phyloP scores from a whole-genome alignment of 2,113 vertebrate species.

The Arothron firmamentum region DNA sequence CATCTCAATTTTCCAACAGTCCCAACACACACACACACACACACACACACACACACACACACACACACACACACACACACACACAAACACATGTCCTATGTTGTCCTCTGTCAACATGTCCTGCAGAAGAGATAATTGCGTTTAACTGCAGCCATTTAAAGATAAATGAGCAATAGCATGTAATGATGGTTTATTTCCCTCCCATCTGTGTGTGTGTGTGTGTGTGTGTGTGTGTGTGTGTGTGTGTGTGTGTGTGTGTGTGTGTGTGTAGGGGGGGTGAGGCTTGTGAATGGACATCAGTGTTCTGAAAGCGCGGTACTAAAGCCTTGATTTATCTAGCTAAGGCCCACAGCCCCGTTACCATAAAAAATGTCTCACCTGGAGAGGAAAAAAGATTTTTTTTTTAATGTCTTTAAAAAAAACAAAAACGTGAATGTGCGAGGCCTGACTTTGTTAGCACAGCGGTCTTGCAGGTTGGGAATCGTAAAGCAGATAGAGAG shows the following conservation, averaged over 20 bases:
- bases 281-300: conserved; percentile 54
- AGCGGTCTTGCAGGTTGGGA: conserved; percentile 32
- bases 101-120: conserved; percentile 47
- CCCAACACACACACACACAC: conserved; percentile 17
- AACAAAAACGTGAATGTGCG: conserved; percentile 19
- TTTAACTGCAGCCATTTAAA: conserved; percentile 73
- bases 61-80: conserved; percentile 12
- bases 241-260: conserved; percentile 51
- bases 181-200: conserved; percentile 74
- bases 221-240: conserved; percentile 60
- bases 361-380: conserved; percentile 11
- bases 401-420: neutral
- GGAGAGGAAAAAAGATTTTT: neutral
- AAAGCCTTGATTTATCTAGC: conserved; percentile 32
- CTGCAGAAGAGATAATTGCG: conserved; percentile 72
- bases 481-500: conserved; percentile 34
- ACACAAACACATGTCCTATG: conserved; percentile 57
- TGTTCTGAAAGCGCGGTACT: conserved; percentile 39
- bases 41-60: conserved; percentile 46
- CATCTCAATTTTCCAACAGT: conserved; percentile 53
- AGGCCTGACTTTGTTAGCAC: conserved; percentile 28
- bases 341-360: conserved; percentile 4
- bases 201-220: conserved; percentile 47
- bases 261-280: conserved; percentile 53
- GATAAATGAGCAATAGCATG: conserved; percentile 73